Percentiles rank a stretch among this genome's conserved stretches.
phyloP scores from a whole-genome alignment of 1,140 invertebrate species.

The Araneus ventricosus region DNA sequence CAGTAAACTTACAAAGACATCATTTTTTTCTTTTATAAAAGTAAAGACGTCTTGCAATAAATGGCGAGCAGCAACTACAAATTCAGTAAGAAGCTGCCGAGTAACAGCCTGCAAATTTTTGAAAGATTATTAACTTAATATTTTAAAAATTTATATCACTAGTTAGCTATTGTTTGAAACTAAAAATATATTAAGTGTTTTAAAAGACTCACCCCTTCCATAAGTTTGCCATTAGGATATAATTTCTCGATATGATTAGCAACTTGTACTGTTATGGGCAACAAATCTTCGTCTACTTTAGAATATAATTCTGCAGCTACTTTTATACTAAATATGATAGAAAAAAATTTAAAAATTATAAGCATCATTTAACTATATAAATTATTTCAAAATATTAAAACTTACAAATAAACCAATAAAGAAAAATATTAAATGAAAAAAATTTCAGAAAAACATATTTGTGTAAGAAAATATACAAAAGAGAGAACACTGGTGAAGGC shows the following conservation, averaged over 20 bases:
- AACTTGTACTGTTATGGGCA: constrained; percentile 83
- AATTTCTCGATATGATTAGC: constrained; percentile 88
- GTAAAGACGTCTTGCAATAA: constrained; percentile 88
- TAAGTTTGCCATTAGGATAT: constrained; percentile 89
- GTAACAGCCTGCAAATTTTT: constrained; percentile 81
- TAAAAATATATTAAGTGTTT: no score
- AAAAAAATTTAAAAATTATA: background rate
- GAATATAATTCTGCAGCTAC: constrained; percentile 58
- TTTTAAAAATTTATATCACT: no score
- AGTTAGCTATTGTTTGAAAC: background rate
- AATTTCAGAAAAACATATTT: no score
- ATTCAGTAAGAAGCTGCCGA: constrained; percentile 83
- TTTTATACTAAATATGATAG: constrained; percentile 50
- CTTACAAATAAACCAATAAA: no score
- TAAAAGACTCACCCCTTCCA: constrained; percentile 85
- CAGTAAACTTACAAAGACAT: constrained; percentile 82
- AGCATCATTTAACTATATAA: background rate
- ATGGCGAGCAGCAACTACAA: constrained; percentile 85
- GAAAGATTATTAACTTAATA: no score
- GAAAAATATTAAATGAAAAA: no score
- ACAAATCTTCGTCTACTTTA: constrained; percentile 65
- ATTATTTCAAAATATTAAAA: no score
- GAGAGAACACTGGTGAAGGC: no score
- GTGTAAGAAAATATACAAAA: no score
- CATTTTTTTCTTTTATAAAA: constrained; percentile 86